Evolutionary conservation across 2,888 invertebrate species (phyloP).

Genomic region (Camponotus fellah): DNA sequence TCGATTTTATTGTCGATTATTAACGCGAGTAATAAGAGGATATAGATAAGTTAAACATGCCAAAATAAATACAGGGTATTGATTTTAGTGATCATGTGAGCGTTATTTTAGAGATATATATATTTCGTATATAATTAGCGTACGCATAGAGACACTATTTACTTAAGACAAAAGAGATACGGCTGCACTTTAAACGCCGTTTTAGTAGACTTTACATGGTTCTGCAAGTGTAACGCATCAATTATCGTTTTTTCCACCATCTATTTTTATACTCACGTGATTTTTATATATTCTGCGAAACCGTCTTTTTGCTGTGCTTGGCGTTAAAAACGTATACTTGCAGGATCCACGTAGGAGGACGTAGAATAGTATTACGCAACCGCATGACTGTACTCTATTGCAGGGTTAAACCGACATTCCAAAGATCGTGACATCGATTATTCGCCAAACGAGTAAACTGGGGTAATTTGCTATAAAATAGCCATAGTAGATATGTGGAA

Average conservation of each 20-base stretch:
- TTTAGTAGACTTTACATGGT: slow-evolving; percentile 32
- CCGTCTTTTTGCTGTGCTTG: neutral
- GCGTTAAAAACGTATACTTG: slow-evolving; percentile 20
- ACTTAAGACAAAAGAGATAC: slow-evolving; percentile 16
- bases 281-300: neutral
- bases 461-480: slow-evolving; percentile 43
- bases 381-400: slow-evolving; percentile 52
- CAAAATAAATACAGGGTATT: slow-evolving; percentile 67
- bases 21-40: neutral
- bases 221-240: slow-evolving; percentile 19
- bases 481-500: neutral
- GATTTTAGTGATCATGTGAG: slow-evolving; percentile 68
- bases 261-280: slow-evolving; percentile 40
- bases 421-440: slow-evolving; percentile 52
- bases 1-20: neutral
- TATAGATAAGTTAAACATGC: slow-evolving; percentile 16
- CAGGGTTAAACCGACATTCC: slow-evolving; percentile 48
- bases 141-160: slow-evolving; percentile 38
- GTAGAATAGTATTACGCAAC: slow-evolving; percentile 57
- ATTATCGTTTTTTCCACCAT: neutral
- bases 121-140: slow-evolving; percentile 45
- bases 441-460: slow-evolving; percentile 34
- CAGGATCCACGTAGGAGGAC: slow-evolving; percentile 31
- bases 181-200: slow-evolving; percentile 7
- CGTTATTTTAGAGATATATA: slow-evolving; percentile 54